Conservation (phyloP, 2,113 vertebrate species). For the Axis porcinus region DNA sequence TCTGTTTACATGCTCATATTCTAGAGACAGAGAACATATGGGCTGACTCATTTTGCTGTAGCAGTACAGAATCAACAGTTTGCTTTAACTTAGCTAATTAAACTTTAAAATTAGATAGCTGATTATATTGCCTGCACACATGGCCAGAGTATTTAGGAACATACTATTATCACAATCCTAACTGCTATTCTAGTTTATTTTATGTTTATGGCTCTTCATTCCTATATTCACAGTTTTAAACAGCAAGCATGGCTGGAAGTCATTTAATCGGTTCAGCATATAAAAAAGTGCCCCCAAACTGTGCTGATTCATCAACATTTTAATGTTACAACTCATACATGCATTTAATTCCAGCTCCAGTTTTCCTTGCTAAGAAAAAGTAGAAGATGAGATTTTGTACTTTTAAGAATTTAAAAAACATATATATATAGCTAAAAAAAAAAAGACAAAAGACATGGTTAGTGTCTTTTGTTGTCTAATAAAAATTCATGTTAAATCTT, state of each 20-base stretch:
- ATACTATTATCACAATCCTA: neutral
- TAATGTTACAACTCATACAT: neutral
- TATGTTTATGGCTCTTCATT: neutral
- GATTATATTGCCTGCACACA: neutral
- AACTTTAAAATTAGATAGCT: constrained; percentile 12
- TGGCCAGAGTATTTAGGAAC: neutral
- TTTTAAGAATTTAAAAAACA: neutral
- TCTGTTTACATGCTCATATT: neutral
- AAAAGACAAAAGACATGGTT: neutral
- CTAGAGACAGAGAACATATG: constrained; percentile 50
- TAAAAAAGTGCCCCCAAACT: neutral
- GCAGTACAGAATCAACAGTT: constrained; percentile 37
- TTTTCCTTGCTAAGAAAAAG: neutral
- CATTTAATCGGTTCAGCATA: neutral
- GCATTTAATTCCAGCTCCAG: neutral
- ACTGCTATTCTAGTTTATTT: neutral
- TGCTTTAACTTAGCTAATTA: constrained; percentile 46
- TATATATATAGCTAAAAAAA: neutral
- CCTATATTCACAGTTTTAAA: neutral
- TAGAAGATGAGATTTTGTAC: neutral
- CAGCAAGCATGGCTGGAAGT: neutral
- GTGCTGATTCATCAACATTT: neutral
- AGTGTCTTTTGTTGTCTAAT: neutral
- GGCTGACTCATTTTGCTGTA: constrained; percentile 22
- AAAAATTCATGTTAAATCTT: neutral